These are phyloP conservation scores for Drosophila tripunctata DNA, from an alignment of 2,888 invertebrate genomes.

Conservation along the genomic window DNA sequence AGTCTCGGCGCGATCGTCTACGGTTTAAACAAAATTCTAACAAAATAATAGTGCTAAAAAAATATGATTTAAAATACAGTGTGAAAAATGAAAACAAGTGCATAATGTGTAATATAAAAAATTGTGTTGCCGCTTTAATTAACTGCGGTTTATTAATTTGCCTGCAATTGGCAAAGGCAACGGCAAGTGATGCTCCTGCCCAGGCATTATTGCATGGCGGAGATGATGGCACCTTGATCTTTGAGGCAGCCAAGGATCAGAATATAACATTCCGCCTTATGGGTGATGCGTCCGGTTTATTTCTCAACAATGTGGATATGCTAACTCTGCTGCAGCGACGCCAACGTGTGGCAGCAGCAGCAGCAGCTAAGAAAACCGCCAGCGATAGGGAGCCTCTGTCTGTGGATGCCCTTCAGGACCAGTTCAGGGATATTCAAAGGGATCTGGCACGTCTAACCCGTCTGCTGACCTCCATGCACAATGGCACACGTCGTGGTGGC, in stretches of 20 bases:
- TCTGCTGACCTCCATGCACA: conserved; percentile 48
- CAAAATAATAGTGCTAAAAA: not conserved
- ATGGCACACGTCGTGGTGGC: conserved; percentile 45
- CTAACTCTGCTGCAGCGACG: conserved; percentile 76
- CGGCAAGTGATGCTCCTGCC: not conserved
- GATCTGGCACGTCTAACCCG: conserved; percentile 52
- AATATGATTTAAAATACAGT: not conserved
- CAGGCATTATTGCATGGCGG: conserved; percentile 41
- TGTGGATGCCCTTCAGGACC: conserved; percentile 47
- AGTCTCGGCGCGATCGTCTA: not conserved
- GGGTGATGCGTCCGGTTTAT: conserved; percentile 88
- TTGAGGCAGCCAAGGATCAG: conserved; percentile 90
- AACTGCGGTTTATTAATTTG: conserved; percentile 15
- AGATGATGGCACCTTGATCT: conserved; percentile 90
- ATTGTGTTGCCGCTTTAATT: not conserved
- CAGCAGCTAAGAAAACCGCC: conserved; percentile 19
- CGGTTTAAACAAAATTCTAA: not conserved
- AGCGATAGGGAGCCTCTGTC: conserved; percentile 26
- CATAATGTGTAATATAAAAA: conserved; percentile 29
- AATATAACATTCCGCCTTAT: conserved; percentile 91
- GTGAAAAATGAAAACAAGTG: conserved; percentile 22
- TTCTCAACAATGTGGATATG: conserved; percentile 89
- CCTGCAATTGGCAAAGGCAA: conserved; percentile 1
- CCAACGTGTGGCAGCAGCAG: conserved; percentile 3
- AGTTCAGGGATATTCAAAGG: conserved; percentile 58